Base-by-base conservation (phyloP, 2,888 invertebrate species). In the Pilophorus perplexus region DNA sequence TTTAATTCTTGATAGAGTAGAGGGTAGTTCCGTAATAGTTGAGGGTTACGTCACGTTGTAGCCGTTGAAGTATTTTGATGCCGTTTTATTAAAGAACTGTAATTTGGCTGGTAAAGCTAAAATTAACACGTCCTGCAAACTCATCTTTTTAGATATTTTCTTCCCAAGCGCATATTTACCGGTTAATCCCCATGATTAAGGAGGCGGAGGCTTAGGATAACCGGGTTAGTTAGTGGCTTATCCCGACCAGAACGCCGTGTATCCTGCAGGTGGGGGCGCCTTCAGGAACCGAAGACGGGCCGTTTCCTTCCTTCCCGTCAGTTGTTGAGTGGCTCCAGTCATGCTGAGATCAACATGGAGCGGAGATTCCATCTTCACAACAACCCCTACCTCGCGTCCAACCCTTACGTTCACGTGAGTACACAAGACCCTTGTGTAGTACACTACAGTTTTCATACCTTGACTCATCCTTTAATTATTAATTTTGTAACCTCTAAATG, bases 381-480 rank as follows among this genome's bases (percentile, higher is more conserved):
- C 64, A 65, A 54, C 54, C 64, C 64, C 40, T 65, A 65, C 27
- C 52, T 65, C 40, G 64, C 64, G 28, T n/a, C 38, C 64, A 65
- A 65, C 64, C 64, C 64, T 54, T 65, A 65, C 42, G 25, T 65
- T 3, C 52, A 65, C 52, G 64, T 65, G 28, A 65, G 64, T 65
- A n/a, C 3, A 16, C 27, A 25, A 27, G 4, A 18, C 18, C 20
- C 20, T 46, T 46, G 6, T 5, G 14, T 10, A 5, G 4, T n/a
- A 5, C 42, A 42, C 12, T 8, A 33, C 12, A 33, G 6, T 33
- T 8, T 33, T 33, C 12, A 8, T 8, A 33, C 6, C 33, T 33
- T 6, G 12, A 12, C 6, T 8, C 33, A 33, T 8, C 33, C 6
- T 33, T 6, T 8, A 33, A 33, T 8, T 33, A 12, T 33, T 8